These are phyloP conservation scores for Leucania comma DNA, from an alignment of 2,888 invertebrate genomes.

Conservation along the genomic window DNA sequence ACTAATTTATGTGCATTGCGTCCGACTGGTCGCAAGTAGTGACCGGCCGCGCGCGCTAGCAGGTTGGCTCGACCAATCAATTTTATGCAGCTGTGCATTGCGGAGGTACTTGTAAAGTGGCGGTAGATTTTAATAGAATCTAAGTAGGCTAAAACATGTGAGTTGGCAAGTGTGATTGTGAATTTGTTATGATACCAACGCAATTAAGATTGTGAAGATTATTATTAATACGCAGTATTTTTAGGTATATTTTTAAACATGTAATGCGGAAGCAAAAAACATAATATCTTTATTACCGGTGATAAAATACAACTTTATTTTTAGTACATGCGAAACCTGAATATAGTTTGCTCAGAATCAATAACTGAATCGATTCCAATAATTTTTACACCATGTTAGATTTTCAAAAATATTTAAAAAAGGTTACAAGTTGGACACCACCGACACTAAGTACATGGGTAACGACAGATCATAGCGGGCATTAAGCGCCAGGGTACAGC, in stretches of 20 bases:
- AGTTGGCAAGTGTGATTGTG: neutral
- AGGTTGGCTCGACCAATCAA: conserved; percentile 47
- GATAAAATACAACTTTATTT: too few species aligned
- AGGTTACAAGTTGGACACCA: too few species aligned
- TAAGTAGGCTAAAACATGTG: neutral
- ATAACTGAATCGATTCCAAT: too few species aligned
- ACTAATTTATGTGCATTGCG: conserved; percentile 33
- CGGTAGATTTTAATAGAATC: neutral
- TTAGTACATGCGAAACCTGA: too few species aligned
- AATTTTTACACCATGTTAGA: too few species aligned
- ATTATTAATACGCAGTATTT: neutral
- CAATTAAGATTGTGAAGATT: neutral
- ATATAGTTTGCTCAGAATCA: too few species aligned
- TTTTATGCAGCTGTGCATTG: conserved; percentile 41
- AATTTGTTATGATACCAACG: neutral
- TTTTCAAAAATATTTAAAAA: too few species aligned
- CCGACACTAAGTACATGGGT: too few species aligned
- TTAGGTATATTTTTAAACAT: neutral
- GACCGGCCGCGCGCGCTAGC: conserved; percentile 15
- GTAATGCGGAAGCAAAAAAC: neutral
- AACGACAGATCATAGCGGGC: too few species aligned
- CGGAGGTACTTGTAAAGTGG: conserved; percentile 25
- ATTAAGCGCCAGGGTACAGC: too few species aligned
- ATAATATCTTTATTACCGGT: neutral
- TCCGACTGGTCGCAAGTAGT: conserved; percentile 23